These are phyloP conservation scores for Chiloscyllium punctatum DNA, from an alignment of 2,797 vertebrate species.

Conservation along the genomic window DNA sequence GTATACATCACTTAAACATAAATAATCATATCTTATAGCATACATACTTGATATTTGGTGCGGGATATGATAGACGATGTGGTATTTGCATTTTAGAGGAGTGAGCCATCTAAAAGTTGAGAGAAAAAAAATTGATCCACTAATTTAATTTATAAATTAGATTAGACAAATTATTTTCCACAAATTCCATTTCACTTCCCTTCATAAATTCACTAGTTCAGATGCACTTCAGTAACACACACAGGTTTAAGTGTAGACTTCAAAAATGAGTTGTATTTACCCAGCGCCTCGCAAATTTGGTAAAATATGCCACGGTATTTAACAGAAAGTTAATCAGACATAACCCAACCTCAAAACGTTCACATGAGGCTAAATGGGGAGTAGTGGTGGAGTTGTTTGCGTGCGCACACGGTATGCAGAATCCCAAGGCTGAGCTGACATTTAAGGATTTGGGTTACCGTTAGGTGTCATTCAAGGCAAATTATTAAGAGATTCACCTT, in stretches of 20 bases:
- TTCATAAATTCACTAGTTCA: not conserved
- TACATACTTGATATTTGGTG: slow-evolving; percentile 80
- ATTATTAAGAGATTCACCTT: not conserved
- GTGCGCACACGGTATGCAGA: too few relatives aligned
- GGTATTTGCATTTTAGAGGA: slow-evolving; percentile 75
- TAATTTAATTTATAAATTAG: not conserved
- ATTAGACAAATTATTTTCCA: too few relatives aligned
- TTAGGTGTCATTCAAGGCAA: not conserved
- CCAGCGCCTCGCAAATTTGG: not conserved
- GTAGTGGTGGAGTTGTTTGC: too few relatives aligned
- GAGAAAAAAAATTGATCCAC: slow-evolving; percentile 26
- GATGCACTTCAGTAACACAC: not conserved
- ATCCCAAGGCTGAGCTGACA: not conserved
- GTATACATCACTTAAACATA: not conserved
- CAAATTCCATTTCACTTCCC: not conserved
- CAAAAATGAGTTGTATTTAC: not conserved
- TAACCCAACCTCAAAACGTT: not conserved
- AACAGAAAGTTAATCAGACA: not conserved
- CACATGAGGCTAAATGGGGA: not conserved
- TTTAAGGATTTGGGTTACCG: not conserved
- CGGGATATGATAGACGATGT: slow-evolving; percentile 71
- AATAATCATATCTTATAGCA: not conserved
- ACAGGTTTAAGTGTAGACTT: not conserved
- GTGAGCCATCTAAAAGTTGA: slow-evolving; percentile 76
- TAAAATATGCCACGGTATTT: not conserved